phyloP scores from a whole-genome alignment of 2,797 vertebrate species.

The Neoniphon sammara region DNA sequence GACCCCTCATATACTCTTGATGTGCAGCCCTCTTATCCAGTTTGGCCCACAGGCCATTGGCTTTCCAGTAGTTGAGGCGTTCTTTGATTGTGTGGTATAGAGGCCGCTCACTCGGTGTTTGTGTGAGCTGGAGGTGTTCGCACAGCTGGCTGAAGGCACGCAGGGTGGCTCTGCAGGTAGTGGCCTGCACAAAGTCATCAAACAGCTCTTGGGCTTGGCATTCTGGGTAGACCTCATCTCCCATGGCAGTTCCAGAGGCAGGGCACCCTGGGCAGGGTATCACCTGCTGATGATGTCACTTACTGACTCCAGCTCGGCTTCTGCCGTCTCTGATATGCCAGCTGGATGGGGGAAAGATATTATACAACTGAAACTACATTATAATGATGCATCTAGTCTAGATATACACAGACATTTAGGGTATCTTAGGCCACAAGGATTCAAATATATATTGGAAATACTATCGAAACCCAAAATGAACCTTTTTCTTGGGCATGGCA shows the following conservation, averaged over 20 bases:
- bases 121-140: conserved; percentile 87
- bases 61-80: conserved; percentile 95
- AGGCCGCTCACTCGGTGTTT: conserved; percentile 59
- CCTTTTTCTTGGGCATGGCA: neutral
- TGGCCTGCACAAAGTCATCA: conserved; percentile 92
- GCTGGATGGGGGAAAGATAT: neutral
- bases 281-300: conserved; percentile 51
- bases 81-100: conserved; percentile 92
- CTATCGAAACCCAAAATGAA: neutral
- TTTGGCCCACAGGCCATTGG: conserved; percentile 94
- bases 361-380: neutral
- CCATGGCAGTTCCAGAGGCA: conserved; percentile 64
- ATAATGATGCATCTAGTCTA: neutral
- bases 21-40: conserved; percentile 92
- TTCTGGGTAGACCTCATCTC: conserved; percentile 72
- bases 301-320: conserved; percentile 42
- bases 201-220: conserved; percentile 88
- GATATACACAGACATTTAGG: no score
- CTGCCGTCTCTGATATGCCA: conserved; percentile 6
- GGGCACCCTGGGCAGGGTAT: conserved; percentile 46
- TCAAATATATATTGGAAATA: neutral
- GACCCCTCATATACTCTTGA: conserved; percentile 89
- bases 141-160: conserved; percentile 92
- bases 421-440: neutral
- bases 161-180: conserved; percentile 91